Base-by-base conservation (phyloP, 2,797 vertebrate genomes). In the Helarctos malayanus region DNA sequence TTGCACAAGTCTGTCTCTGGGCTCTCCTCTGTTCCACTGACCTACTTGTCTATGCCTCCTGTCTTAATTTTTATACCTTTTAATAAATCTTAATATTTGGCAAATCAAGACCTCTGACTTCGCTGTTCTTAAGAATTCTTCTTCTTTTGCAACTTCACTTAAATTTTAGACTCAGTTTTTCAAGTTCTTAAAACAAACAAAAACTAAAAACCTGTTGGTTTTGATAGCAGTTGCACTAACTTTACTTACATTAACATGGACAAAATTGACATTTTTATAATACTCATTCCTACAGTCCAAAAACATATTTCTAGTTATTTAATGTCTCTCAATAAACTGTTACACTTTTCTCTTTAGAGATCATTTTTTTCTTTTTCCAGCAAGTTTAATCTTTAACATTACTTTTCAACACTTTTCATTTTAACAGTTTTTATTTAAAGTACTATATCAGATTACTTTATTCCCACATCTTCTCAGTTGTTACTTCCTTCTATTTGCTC, bases 151-250 rank as follows among this genome's bases (percentile, higher is more conserved):
- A 38, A 47, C 71, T 92, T n/a, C 41, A 91, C 23, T 78, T 92
- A 89, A 47, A 83, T 61, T 95, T 92, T 85, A 95, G 52, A 87
- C 49, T 90, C 75, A 59, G 25, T 21, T 82, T 81, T 96, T 89
- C 73, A 94, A 81, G 27, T 94, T 79, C 21, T 82, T 82, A 41
- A 52, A 73, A 86, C 41, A 92, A 54, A 61, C 29, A 25, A 73
- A 57, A 23, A 41, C 5, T 90, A 56, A 96, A 95, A n/a, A 65
- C 29, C 4, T 90, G 0, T 19, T 78, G 6, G 7, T 75, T 96
- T 57, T 61, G 25, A 75, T 35, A 45, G 5, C 38, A 38, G 11
- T 75, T 56, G 7, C 8, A n/a, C 25, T 41, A 15, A 61, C 56
- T 78, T 32, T 56, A 29, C 4, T 10, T 63, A 29, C 45, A 79